Percentiles rank a stretch among this genome's conserved stretches.
Conservation (phyloP, 2,797 vertebrate genomes). For the Pipistrellus nathusii region DNA sequence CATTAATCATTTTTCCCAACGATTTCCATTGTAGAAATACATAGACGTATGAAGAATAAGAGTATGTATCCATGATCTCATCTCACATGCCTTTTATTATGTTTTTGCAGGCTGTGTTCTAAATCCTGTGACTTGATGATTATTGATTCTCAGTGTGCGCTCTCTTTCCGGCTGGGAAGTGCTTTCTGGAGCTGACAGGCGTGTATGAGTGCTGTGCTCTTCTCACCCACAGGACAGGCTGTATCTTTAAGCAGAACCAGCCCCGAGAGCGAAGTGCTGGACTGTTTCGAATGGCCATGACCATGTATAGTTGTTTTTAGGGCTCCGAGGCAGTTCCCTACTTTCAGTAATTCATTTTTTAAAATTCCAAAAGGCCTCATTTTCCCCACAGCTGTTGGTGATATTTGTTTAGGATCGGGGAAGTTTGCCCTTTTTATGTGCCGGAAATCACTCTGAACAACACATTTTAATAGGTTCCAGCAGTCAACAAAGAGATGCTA, state of each 20-base stretch:
- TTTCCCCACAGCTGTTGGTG: not conserved
- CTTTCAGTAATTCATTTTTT: conserved; percentile 53
- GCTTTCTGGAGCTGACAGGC: not conserved
- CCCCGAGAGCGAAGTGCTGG: not conserved
- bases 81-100: not conserved
- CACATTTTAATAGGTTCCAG: conserved; percentile 55
- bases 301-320: not conserved
- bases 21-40: not conserved
- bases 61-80: not conserved
- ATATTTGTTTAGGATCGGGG: conserved; percentile 47
- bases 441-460: conserved; percentile 31
- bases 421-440: conserved; percentile 5
- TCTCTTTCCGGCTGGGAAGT: conserved; percentile 8
- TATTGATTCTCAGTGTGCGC: not conserved
- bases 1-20: not conserved
- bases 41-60: not conserved
- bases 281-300: not conserved
- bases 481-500: conserved; percentile 50
- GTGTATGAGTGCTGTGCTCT: not conserved
- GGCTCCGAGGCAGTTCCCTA: not conserved
- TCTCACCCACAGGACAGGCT: not conserved
- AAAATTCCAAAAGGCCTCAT: conserved; percentile 9
- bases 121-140: not conserved
- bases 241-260: not conserved
- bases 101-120: not conserved